These are phyloP conservation scores for Pandemis cinnamomeana DNA, from an alignment of 2,888 invertebrate genomes.

Conservation along the genomic window DNA sequence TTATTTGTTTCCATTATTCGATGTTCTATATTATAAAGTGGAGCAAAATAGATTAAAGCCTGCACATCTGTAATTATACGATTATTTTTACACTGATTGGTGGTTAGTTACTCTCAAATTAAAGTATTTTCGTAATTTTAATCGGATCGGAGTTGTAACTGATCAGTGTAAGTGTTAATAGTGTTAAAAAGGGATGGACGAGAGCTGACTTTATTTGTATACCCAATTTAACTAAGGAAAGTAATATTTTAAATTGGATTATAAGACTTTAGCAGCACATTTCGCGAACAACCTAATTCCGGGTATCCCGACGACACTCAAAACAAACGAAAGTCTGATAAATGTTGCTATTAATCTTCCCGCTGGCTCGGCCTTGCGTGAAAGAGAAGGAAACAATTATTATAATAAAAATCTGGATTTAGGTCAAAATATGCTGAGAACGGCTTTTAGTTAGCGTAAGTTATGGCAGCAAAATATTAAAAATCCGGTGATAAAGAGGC, in stretches of 20 bases:
- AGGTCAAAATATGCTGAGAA: constrained; percentile 55
- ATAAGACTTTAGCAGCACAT: constrained; percentile 69
- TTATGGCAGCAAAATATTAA: constrained; percentile 21
- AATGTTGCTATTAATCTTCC: constrained; percentile 76
- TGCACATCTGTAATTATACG: neutral
- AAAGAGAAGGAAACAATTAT: constrained; percentile 57
- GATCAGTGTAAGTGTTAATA: constrained; percentile 22
- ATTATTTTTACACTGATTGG: neutral
- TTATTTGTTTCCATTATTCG: constrained; percentile 9
- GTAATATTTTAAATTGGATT: constrained; percentile 73
- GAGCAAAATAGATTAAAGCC: neutral
- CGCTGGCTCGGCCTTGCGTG: constrained; percentile 56
- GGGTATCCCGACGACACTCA: constrained; percentile 75
- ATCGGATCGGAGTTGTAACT: neutral
- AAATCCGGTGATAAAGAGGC: neutral
- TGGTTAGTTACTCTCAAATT: neutral
- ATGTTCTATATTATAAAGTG: neutral
- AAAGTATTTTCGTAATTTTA: neutral
- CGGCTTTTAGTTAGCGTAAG: constrained; percentile 43
- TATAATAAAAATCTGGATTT: constrained; percentile 63
- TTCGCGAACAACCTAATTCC: constrained; percentile 74
- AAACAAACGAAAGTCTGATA: constrained; percentile 80
- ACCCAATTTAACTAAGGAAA: constrained; percentile 42
- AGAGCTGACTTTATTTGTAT: constrained; percentile 35
- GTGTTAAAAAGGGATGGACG: constrained; percentile 6